phyloP scores from a whole-genome alignment of 2,113 vertebrate genomes.

The Petrocephalus microphthalmus region DNA sequence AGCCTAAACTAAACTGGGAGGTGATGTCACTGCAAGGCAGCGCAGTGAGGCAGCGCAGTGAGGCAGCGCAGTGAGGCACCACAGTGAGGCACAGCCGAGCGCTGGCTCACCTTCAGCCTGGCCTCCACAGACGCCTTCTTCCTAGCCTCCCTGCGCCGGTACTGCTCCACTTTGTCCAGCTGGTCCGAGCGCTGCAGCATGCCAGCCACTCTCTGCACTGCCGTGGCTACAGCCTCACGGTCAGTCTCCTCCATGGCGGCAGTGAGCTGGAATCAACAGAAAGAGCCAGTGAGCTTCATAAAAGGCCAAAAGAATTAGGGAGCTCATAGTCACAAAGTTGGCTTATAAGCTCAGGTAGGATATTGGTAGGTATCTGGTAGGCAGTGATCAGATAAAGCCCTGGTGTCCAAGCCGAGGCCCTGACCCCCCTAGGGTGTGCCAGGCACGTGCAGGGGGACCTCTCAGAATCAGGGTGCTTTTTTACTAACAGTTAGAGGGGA shows the following conservation, averaged over 20 bases:
- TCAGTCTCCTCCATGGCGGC: conserved; percentile 84
- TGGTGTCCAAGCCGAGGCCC: too few species aligned
- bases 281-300: neutral
- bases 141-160: conserved; percentile 86
- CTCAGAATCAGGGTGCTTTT: too few species aligned
- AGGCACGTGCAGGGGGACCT: too few species aligned
- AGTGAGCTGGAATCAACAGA: conserved; percentile 59
- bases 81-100: neutral
- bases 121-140: conserved; percentile 98
- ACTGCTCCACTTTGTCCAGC: conserved; percentile 96
- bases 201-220: conserved; percentile 90
- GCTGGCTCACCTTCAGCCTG: conserved; percentile 74
- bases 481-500: neutral
- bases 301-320: neutral
- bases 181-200: conserved; percentile 97
- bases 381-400: too few species aligned
- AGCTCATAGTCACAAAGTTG: neutral
- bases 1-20: neutral
- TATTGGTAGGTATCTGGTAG: neutral
- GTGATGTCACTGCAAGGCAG: neutral
- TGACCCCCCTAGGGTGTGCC: too few species aligned
- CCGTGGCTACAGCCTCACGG: conserved; percentile 85
- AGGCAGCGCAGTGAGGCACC: neutral
- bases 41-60: neutral
- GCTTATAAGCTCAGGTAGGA: neutral